phyloP scores from a whole-genome alignment of 2,888 invertebrate genomes.

The Stramonita haemastoma region DNA sequence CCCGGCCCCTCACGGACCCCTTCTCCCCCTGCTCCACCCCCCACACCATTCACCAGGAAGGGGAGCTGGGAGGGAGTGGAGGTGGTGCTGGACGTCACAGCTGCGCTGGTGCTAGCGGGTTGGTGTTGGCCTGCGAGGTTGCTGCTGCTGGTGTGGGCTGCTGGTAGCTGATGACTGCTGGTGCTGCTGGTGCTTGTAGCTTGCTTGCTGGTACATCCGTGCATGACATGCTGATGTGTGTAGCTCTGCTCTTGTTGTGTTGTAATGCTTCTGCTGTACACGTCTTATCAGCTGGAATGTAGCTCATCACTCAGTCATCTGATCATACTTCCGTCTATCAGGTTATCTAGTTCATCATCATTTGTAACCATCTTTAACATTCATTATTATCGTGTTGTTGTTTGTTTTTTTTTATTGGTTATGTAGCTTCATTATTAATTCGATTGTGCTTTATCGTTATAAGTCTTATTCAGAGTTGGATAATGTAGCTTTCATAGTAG shows the following conservation, averaged over 20 bases:
- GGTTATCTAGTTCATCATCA: no score
- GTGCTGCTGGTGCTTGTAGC: slow-evolving; percentile 78
- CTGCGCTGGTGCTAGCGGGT: neutral
- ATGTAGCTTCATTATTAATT: no score
- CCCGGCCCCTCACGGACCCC: neutral
- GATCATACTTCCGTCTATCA: no score
- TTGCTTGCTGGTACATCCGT: slow-evolving; percentile 85
- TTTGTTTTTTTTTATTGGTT: no score
- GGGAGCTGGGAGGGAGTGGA: neutral
- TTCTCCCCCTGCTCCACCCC: neutral
- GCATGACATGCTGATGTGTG: slow-evolving; percentile 99
- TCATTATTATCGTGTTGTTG: no score
- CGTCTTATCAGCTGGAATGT: no score
- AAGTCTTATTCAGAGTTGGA: no score
- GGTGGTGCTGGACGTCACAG: neutral
- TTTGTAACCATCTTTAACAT: no score
- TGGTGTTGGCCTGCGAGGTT: neutral
- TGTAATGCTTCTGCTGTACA: slow-evolving; percentile 91
- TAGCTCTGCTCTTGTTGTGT: slow-evolving; percentile 99
- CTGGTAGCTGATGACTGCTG: slow-evolving; percentile 78
- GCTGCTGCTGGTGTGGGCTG: slow-evolving; percentile 39
- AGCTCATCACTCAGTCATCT: no score
- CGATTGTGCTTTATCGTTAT: no score
- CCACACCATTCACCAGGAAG: slow-evolving; percentile 12
- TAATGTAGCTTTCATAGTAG: no score